phyloP scores from a whole-genome alignment of 2,888 invertebrate species.

The Vannuccia rotundouncinata region DNA sequence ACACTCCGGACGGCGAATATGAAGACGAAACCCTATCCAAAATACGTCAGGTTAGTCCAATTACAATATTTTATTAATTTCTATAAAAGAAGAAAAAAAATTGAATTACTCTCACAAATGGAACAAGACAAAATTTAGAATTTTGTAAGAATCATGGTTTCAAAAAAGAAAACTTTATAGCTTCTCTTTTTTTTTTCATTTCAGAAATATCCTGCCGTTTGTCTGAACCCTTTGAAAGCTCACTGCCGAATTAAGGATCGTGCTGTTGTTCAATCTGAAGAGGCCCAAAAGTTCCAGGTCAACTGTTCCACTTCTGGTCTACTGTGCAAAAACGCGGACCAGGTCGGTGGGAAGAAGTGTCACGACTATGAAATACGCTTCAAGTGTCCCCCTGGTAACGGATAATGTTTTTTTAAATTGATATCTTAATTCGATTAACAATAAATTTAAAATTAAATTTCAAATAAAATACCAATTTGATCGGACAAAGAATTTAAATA shows the following conservation, averaged over 20 bases:
- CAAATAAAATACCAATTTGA: not conserved
- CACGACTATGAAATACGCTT: not conserved
- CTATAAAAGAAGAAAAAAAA: not conserved
- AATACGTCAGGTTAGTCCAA: not conserved
- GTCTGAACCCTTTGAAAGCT: not conserved
- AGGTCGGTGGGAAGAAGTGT: not conserved
- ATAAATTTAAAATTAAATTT: not conserved
- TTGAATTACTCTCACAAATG: not conserved
- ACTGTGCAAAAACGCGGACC: not conserved
- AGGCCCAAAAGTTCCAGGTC: not conserved
- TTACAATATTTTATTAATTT: not conserved
- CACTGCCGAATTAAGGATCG: not conserved
- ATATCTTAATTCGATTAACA: not conserved
- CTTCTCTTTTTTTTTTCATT: not conserved
- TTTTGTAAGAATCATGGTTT: too few species aligned
- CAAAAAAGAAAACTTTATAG: too few species aligned
- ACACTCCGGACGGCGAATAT: not conserved
- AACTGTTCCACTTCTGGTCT: not conserved
- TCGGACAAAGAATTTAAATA: not conserved
- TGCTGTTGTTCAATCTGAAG: not conserved
- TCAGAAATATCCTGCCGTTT: not conserved
- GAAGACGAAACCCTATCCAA: constrained; percentile 7
- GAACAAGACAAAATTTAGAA: too few species aligned
- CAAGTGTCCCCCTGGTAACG: constrained; percentile 2
- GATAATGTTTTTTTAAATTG: not conserved